Evolutionary conservation across 1,140 invertebrate species (phyloP), one percentile per base, ranked within the genome.

Genomic region (Elysia chlorotica): DNA sequence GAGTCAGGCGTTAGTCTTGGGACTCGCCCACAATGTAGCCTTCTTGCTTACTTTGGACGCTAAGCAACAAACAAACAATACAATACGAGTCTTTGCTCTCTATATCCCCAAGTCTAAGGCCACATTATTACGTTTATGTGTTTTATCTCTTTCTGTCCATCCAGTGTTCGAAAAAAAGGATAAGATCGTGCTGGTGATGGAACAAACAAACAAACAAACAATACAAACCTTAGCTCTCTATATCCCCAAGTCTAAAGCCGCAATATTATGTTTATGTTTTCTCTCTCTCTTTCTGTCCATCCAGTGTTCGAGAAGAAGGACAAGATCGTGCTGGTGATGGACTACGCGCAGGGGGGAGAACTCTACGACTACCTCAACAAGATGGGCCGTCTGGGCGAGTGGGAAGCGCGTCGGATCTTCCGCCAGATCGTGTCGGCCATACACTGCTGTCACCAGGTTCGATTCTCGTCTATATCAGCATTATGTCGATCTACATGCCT

Each of bases 101-200:
- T 67, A 1, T 54, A 54, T 1, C 5, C 28, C 5, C 30, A 25
- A 53, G 41, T 30, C 65, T n/a, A 54, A 1, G 21, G 38, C 28
- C 56, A 5, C 19, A 54, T 25, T 2, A 38, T 53, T 38, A 2
- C 28, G 1, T 54, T 67, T 10, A 19, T 23, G 17, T 28, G n/a
- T 2, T 25, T 37, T 37, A 33, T 54, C 28, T 25, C 36, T 2
- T 2, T 33, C 56, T 19, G 38, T 54, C 65, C 36, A 38, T 10
- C 5, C 87, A 98, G 97, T 99, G 77, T 99, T 99, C 90, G 97
- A 99, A 90, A 99, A 98, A 89, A 93, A 94, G 80, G 96, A 99
- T 87, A 98, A 98, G 90, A 99, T 99, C 91, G 97, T 99, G 73
- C 90, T 99, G 61, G 97, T 99, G 10, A 99, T 99, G 97, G 98